Base-by-base conservation (phyloP, 2,888 invertebrate genomes). In the Formica aserva region DNA sequence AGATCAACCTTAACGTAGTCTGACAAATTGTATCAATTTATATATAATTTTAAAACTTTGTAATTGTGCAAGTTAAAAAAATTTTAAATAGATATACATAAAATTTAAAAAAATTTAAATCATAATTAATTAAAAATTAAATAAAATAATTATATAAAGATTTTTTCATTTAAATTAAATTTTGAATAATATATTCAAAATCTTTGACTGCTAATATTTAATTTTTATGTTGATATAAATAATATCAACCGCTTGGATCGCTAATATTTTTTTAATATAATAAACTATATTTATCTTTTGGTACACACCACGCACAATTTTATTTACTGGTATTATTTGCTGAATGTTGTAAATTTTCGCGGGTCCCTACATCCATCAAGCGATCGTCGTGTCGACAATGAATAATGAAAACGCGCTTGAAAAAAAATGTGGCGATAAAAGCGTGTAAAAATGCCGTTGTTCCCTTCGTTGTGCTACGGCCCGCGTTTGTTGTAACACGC, bases 371-470 rank as follows among this genome's bases (percentile, higher is more conserved):
- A 72, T 80, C 60, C 74, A 80, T 80, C 78, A 72, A 80, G 32
- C 15, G 45, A 57, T 18, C 57, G 71, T 45, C 29, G 45, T 57
- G 72, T 35, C 60, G 78, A 74, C 78, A 80, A 45, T 72, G 78
- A 80, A 82, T 82, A 82, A 82, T 67, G 66, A 77, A 82, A 82
- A 67, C 38, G 57, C 77, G 45, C 60, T 32, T 18, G 69, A 48
- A 60, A 69, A 82, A 81, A 83, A 80, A 78, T 69, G 78, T 63
- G n/a, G 11, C 45, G 60, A 80, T 80, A 80, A 80, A 80, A 80
- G 60, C 67, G 45, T 71, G 71, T 78, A 71, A 45, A 78, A 71
- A 8, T 22, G 18, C 11, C 45, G 57, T 45, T 45, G 78, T 78
- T 78, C 57, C 22, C n/a, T 41, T 38, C 45, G 18, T 26, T 18